phyloP scores from a whole-genome alignment of 2,797 vertebrate genomes.

The Esox lucius region DNA sequence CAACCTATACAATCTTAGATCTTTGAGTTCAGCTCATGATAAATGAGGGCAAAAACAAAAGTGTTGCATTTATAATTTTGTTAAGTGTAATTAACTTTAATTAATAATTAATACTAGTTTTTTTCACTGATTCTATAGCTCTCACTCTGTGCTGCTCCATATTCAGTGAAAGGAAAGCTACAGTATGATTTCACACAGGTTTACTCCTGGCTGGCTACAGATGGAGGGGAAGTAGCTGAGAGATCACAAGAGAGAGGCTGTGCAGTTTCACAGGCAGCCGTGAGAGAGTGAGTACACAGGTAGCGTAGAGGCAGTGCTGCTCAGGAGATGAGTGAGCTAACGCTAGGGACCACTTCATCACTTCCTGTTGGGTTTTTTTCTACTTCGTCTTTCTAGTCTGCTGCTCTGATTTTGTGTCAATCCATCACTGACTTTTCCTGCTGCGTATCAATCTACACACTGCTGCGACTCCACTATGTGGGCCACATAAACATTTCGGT shows the following conservation, averaged over 20 bases:
- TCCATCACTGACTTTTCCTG: background rate
- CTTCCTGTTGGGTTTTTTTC: background rate
- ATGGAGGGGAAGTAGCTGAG: background rate
- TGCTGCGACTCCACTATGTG: background rate
- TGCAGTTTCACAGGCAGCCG: background rate
- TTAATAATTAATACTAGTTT: too few species aligned
- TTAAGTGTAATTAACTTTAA: too few species aligned
- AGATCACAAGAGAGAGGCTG: background rate
- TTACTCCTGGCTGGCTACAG: background rate
- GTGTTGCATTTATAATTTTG: too few species aligned
- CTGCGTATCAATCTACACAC: background rate
- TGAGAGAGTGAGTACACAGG: background rate
- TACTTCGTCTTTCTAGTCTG: background rate
- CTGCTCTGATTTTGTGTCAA: background rate
- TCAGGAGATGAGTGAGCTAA: background rate
- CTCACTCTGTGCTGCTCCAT: constrained; percentile 15
- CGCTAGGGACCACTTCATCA: background rate
- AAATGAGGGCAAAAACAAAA: too few species aligned
- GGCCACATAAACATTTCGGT: background rate
- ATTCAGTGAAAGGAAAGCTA: constrained; percentile 28
- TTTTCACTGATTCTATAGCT: background rate
- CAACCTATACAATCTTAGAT: too few species aligned
- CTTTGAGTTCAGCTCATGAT: too few species aligned
- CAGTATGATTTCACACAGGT: background rate
- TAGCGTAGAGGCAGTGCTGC: background rate